Evolutionary conservation across 2,797 vertebrate genomes (phyloP).

Genomic region (Aratinga solstitialis): DNA sequence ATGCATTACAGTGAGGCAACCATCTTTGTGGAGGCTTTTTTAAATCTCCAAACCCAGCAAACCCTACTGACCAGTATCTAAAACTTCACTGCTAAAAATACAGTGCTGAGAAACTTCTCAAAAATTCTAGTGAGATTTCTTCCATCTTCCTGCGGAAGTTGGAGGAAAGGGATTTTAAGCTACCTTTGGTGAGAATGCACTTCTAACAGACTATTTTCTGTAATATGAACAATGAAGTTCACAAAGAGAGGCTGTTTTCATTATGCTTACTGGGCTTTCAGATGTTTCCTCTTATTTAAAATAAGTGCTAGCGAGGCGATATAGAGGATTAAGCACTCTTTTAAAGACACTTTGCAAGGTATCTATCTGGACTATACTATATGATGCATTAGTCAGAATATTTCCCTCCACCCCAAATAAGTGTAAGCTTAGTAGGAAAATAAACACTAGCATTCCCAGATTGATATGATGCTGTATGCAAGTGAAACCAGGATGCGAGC

Average conservation of each 20-base stretch:
- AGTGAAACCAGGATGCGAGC: background rate
- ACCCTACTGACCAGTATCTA: background rate
- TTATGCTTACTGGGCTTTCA: background rate
- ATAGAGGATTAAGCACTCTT: background rate
- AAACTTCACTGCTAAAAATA: background rate
- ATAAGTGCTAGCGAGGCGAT: background rate
- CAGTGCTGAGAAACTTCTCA: background rate
- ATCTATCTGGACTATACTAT: background rate
- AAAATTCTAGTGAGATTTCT: background rate
- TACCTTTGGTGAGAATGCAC: background rate
- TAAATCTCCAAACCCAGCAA: background rate
- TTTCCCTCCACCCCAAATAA: background rate
- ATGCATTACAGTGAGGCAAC: background rate
- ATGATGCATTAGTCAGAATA: background rate
- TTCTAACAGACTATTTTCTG: background rate
- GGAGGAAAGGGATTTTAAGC: background rate
- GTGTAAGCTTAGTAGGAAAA: background rate
- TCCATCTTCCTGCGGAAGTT: background rate
- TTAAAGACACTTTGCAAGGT: background rate
- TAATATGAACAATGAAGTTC: background rate
- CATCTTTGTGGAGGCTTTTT: background rate
- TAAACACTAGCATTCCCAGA: accelerated
- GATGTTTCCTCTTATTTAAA: background rate
- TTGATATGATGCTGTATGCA: background rate
- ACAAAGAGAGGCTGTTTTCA: background rate